phyloP scores from a whole-genome alignment of 2,888 invertebrate genomes.

The Mimumesa dahlbomi region DNA sequence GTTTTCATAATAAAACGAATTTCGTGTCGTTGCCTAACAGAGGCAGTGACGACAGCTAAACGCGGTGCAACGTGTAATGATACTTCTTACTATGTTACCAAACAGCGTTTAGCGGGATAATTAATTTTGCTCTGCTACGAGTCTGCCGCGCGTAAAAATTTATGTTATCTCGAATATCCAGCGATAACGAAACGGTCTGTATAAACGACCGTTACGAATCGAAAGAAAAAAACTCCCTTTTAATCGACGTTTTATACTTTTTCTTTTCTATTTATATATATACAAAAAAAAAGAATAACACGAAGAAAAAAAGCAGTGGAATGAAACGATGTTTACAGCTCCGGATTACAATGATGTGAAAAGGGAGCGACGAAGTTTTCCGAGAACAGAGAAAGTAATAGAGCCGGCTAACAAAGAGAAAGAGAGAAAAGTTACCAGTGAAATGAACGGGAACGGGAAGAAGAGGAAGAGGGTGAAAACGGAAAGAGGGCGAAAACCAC shows the following conservation, averaged over 20 bases:
- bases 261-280: too few relatives aligned
- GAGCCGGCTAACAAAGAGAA: not conserved
- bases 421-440: conserved; percentile 5
- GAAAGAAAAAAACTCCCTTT: not conserved
- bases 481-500: conserved; percentile 67
- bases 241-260: not conserved
- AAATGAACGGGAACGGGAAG: not conserved
- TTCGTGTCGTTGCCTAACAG: conserved; percentile 56
- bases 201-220: too few relatives aligned
- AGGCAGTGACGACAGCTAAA: conserved; percentile 55
- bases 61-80: conserved; percentile 55
- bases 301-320: not conserved
- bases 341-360: not conserved
- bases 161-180: not conserved
- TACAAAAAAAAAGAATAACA: conserved; percentile 7
- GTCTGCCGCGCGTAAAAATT: not conserved
- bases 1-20: conserved; percentile 65
- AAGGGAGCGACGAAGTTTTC: conserved; percentile 1
- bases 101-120: conserved; percentile 50
- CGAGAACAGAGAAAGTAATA: not conserved
- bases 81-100: conserved; percentile 49
- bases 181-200: too few relatives aligned
- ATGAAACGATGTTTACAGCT: conserved; percentile 7
- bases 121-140: conserved; percentile 50
- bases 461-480: conserved; percentile 12